Evolutionary conservation across 2,113 vertebrate genomes (phyloP).

Genomic region (Plotosus lineatus): DNA sequence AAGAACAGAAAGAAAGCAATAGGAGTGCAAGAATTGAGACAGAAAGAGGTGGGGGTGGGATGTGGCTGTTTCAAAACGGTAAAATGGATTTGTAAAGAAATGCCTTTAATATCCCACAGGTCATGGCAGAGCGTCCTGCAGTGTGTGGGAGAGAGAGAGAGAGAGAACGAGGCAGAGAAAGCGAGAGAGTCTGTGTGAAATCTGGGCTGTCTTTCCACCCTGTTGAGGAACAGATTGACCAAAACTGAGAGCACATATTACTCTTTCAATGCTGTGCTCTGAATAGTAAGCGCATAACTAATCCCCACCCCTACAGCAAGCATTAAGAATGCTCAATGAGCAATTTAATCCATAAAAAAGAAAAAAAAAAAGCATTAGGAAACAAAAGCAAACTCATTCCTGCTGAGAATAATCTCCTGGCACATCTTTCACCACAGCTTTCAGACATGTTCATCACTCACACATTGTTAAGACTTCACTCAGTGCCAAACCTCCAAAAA

Average conservation of each 20-base stretch:
- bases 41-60: background rate
- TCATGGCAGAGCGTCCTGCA: constrained; percentile 57
- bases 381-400: background rate
- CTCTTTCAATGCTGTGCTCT: constrained; percentile 42
- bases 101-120: constrained; percentile 41
- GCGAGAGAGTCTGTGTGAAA: constrained; percentile 33
- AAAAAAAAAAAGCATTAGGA: background rate
- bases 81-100: constrained; percentile 33
- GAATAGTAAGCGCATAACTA: constrained; percentile 24
- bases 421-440: background rate
- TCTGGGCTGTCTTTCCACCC: constrained; percentile 33
- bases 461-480: background rate
- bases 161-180: constrained; percentile 15
- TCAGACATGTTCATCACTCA: background rate
- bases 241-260: constrained; percentile 44
- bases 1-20: background rate
- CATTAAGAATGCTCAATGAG: background rate
- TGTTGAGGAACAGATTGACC: constrained; percentile 35
- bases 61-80: background rate
- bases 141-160: constrained; percentile 52
- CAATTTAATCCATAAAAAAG: background rate
- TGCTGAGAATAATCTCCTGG: background rate
- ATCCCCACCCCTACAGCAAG: constrained; percentile 14
- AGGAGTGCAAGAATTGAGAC: background rate
- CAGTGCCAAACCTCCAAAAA: background rate